A percentile compares a stretch with the other conserved stretches of the same genome.
These are phyloP conservation scores for Lagodon rhomboides DNA, from an alignment of 2,797 vertebrate genomes.

Conservation along the genomic window DNA sequence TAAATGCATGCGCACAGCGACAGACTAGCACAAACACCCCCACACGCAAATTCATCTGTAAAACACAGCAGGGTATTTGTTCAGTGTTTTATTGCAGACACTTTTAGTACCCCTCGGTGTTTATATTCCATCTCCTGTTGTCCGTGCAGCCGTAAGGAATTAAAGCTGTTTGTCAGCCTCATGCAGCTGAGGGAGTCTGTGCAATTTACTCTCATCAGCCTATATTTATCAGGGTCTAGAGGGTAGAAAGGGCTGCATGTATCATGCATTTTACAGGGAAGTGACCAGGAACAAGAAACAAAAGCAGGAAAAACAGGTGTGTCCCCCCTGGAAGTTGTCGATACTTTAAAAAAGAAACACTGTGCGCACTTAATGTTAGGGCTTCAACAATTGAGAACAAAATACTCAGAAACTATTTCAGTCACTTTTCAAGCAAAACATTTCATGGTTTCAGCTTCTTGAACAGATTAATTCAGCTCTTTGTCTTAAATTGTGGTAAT, in stretches of 20 bases:
- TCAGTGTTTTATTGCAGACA: slow-evolving; percentile 72
- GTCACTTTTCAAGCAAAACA: background rate
- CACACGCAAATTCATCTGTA: slow-evolving; percentile 66
- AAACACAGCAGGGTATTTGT: slow-evolving; percentile 70
- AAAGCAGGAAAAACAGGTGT: slow-evolving; percentile 1
- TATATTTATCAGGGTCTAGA: slow-evolving; percentile 74
- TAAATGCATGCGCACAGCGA: slow-evolving; percentile 34
- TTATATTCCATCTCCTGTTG: slow-evolving; percentile 75
- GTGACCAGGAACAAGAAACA: slow-evolving; percentile 15
- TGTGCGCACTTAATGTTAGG: background rate
- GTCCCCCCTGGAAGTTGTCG: background rate
- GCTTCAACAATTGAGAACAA: background rate
- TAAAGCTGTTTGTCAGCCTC: slow-evolving; percentile 79
- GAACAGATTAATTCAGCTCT: background rate
- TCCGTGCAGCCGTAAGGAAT: slow-evolving; percentile 74
- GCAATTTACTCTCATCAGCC: slow-evolving; percentile 77
- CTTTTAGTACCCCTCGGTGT: slow-evolving; percentile 71
- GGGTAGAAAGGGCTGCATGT: slow-evolving; percentile 38
- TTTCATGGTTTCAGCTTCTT: background rate
- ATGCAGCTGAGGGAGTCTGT: slow-evolving; percentile 63
- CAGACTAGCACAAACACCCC: slow-evolving; percentile 54
- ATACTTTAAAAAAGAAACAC: slow-evolving; percentile 7
- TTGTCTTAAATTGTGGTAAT: background rate
- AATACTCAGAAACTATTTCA: background rate
- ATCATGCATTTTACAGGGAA: slow-evolving; percentile 50